Base-by-base conservation (phyloP, 2,113 vertebrate species). In the Lathamus discolor region DNA sequence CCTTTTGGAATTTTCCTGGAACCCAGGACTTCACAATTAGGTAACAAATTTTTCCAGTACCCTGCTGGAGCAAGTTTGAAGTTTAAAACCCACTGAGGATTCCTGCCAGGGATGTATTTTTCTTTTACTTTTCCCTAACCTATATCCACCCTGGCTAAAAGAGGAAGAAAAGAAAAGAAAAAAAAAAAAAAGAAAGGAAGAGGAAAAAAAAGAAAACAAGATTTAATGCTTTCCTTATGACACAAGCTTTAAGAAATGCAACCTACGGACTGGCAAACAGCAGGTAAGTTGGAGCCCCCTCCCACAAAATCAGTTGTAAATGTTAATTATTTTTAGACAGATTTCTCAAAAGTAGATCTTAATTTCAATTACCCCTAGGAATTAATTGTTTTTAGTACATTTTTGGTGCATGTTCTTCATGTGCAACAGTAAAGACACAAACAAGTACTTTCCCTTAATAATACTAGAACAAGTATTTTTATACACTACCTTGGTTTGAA, bases 221-320 rank as follows among this genome's bases (percentile, higher is more conserved):
- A 98, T 97, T 91, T 98, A 98, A 98, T 98, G 96, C 97, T 95
- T 99, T 99, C 98, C 98, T 98, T 98, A 98, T 98, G 98, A 96
- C 95, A 97, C 76, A 72, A 87, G 80, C 96, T 77, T 70, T 96
- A 98, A 98, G 98, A 99, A 97, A 94, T 3, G 35, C 84, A 95
- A 87, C 35, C 96, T 96, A 98, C 93, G 95, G 97, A 98, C 97
- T 97, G 96, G 96, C 97, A 97, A 96, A 90, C 72, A 98, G 97
- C 97, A 98, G 99, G 99, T 99, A 99, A 99, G 99, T 97, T 97
- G 88, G 78, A 98, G 97, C 94, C 4, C 31, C 49, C 33, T 54
- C 48, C 43, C 37, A 55, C 64, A 5, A 52, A 87, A 76, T 35
- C 51, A 79, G 49, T 54, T 91, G 23, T 72, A 94, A 41, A 83